A percentile compares a stretch with the other conserved stretches of the same genome.
These are phyloP conservation scores for Lithophane socia DNA, from an alignment of 2,888 invertebrate genomes.

Conservation along the genomic window DNA sequence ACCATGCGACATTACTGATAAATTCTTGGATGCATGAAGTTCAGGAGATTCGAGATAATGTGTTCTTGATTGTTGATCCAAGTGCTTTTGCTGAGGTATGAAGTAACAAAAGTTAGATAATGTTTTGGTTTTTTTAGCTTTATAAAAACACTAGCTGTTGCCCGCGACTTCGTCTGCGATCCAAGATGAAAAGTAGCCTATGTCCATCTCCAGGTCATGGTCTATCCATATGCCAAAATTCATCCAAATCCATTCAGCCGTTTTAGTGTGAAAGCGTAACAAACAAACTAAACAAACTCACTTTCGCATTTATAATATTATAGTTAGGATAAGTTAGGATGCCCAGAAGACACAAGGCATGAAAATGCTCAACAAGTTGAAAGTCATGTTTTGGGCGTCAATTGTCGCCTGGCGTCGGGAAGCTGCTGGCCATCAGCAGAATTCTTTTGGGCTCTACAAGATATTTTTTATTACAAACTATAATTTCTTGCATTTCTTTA, in stretches of 20 bases:
- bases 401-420: background rate
- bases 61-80: conserved; percentile 93
- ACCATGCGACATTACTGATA: conserved; percentile 88
- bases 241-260: no score
- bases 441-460: background rate
- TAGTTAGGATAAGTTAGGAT: no score
- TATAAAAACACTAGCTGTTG: no score
- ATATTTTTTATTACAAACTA: background rate
- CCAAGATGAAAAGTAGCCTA: no score
- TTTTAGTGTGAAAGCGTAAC: no score
- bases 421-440: background rate
- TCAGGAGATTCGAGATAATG: conserved; percentile 88
- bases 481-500: background rate
- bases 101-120: background rate
- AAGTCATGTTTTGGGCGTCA: background rate
- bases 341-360: background rate
- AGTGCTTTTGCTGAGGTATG: conserved; percentile 92
- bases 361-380: no score
- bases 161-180: no score
- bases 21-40: conserved; percentile 91
- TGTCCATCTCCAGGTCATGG: no score
- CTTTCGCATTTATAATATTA: no score
- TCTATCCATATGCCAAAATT: no score
- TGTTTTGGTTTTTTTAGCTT: background rate
- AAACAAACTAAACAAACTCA: no score